Evolutionary conservation across 2,797 vertebrate species (phyloP).

Genomic region (Delichon dasypus): DNA sequence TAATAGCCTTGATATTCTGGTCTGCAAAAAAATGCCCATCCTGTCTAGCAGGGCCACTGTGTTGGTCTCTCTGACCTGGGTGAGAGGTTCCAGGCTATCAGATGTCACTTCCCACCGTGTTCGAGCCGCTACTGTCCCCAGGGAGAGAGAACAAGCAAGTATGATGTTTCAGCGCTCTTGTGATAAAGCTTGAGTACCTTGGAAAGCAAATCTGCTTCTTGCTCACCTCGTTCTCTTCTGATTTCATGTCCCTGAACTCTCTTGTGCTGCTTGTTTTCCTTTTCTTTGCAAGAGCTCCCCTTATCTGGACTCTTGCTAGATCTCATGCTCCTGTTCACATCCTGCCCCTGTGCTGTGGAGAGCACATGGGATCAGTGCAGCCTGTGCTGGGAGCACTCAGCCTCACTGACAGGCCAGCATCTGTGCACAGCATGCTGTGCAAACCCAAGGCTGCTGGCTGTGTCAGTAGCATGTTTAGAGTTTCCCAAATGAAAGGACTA

Average conservation of each 20-base stretch:
- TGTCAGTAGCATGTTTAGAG: not conserved
- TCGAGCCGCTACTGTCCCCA: not conserved
- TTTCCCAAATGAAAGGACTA: not conserved
- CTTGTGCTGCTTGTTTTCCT: not conserved
- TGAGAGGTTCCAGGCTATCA: not conserved
- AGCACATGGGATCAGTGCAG: rapidly evolving
- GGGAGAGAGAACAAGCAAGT: not conserved
- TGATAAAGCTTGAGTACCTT: not conserved
- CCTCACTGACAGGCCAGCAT: rapidly evolving
- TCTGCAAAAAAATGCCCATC: constrained; percentile 2
- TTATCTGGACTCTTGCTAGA: not conserved
- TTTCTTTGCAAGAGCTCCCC: not conserved
- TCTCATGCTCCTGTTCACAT: not conserved
- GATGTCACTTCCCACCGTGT: not conserved
- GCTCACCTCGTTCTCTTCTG: not conserved
- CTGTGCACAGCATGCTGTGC: not conserved
- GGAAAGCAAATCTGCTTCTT: not conserved
- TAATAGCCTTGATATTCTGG: not conserved
- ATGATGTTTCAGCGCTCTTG: not conserved
- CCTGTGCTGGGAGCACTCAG: not conserved
- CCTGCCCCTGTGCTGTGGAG: not conserved
- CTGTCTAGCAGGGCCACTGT: not conserved
- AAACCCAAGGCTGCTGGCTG: not conserved
- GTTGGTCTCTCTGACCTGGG: not conserved
- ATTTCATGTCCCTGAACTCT: not conserved